Conservation (phyloP, 2,113 vertebrate genomes). For the Corythoichthys intestinalis region DNA sequence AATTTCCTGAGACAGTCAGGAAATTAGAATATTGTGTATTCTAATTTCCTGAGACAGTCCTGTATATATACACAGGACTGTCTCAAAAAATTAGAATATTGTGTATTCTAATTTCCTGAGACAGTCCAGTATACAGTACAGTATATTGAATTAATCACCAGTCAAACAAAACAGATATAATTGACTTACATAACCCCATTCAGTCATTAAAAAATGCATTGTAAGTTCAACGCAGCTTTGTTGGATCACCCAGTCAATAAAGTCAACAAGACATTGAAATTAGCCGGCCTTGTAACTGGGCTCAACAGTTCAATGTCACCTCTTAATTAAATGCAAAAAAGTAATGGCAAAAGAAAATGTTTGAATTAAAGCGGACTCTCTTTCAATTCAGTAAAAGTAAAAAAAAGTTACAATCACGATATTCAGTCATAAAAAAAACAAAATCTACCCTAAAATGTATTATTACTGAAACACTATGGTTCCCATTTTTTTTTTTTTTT, state of each 20-base stretch:
- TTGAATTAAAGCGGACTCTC: conserved; percentile 31
- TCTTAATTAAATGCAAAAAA: conserved; percentile 18
- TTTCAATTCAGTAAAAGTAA: conserved; percentile 9
- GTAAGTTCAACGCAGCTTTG: conserved; percentile 15
- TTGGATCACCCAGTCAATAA: conserved; percentile 19
- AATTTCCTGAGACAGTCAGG: too few species aligned
- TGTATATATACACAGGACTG: too few species aligned
- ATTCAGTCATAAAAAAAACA: too few species aligned
- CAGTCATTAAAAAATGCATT: background rate
- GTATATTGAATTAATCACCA: background rate
- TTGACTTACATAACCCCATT: background rate
- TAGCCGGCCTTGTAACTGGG: conserved; percentile 41
- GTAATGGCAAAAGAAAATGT: conserved; percentile 3
- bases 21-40: too few species aligned
- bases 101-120: too few species aligned
- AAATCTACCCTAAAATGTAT: too few species aligned
- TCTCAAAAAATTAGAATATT: too few species aligned
- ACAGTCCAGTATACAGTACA: too few species aligned
- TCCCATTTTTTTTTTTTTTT: too few species aligned
- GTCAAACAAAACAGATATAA: background rate
- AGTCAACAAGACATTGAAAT: conserved; percentile 31
- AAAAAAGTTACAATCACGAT: too few species aligned
- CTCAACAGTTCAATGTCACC: conserved; percentile 26
- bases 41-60: too few species aligned
- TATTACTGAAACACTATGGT: too few species aligned